Evolutionary conservation across 2,113 vertebrate genomes (phyloP).

Genomic region (Motacilla alba): DNA sequence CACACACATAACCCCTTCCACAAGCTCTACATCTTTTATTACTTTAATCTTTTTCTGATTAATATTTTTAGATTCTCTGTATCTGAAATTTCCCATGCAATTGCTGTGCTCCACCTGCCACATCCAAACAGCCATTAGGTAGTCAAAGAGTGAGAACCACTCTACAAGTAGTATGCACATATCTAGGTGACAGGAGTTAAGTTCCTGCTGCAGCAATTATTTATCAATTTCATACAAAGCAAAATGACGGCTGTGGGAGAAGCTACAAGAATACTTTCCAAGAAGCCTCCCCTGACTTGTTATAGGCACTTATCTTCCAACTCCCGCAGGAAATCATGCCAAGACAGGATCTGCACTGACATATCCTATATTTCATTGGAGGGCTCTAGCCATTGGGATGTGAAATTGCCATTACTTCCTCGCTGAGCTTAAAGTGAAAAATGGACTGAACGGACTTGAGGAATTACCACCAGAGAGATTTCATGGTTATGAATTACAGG

Average conservation of each 20-base stretch:
- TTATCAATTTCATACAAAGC: not conserved
- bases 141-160: not conserved
- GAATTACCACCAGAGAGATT: not conserved
- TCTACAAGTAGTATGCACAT: not conserved
- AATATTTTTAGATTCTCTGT: not conserved
- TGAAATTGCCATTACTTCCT: not conserved
- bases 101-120: not conserved
- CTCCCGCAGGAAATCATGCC: not conserved
- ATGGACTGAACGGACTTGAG: not conserved
- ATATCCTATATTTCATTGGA: not conserved
- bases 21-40: not conserved
- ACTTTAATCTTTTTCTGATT: not conserved
- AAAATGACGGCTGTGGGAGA: not conserved
- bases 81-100: not conserved
- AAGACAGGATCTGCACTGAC: not conserved
- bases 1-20: not conserved
- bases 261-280: not conserved
- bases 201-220: not conserved
- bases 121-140: not conserved
- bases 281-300: not conserved
- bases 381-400: not conserved
- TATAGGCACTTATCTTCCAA: not conserved
- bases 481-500: not conserved
- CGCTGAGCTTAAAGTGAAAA: not conserved
- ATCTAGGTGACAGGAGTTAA: not conserved